Base-by-base conservation (phyloP, 2,888 invertebrate genomes). In the Zygothrica quintamaculata region DNA sequence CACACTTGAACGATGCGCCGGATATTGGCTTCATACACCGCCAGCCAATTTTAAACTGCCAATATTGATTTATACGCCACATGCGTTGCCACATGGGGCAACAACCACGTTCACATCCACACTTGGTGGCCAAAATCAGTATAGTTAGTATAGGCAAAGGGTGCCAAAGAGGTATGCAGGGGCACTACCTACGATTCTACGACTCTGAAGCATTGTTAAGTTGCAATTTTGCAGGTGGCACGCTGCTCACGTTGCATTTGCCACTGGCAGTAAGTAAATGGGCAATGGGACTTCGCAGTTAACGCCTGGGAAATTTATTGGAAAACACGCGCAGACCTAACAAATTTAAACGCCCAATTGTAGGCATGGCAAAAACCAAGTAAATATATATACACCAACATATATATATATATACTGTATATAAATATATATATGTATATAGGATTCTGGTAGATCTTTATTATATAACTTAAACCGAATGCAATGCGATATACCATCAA, bases 1-100 rank as follows among this genome's bases (percentile, higher is more conserved):
- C 65, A 60, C 56, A 65, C 59, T 72, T 59, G 75, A 55, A 65
- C 52, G 59, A 47, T 58, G 50, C 62, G 36, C 79, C 85, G 82
- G 81, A 85, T 81, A 82, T 85, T 82, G 85, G 85, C 82, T 82
- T 84, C 79, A 82, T 81, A 77, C 73, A 82, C 84, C 82, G 82
- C 85, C 76, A 84, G 84, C 86, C 86, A 84, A 84, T 84, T 84
- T 84, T 74, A 85, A 84, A 84, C 84, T 85, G 86, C 82, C 86
- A 84, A 85, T 84, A 84, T 85, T 84, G 82, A 84, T 84, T 84
- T 84, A 85, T 84, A 74, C 74, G 65, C 72, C 66, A 66, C 65
- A 72, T 77, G 77, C 74, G 82, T 76, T 74, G 82, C 81, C 85
- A 81, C 85, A 78, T 81, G 85, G 77, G 82, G 81, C 74, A 67